Evolutionary conservation across 1,140 invertebrate genomes (phyloP), one percentile per base, ranked within the genome.

Genomic region (Steinernema feltiae): DNA sequence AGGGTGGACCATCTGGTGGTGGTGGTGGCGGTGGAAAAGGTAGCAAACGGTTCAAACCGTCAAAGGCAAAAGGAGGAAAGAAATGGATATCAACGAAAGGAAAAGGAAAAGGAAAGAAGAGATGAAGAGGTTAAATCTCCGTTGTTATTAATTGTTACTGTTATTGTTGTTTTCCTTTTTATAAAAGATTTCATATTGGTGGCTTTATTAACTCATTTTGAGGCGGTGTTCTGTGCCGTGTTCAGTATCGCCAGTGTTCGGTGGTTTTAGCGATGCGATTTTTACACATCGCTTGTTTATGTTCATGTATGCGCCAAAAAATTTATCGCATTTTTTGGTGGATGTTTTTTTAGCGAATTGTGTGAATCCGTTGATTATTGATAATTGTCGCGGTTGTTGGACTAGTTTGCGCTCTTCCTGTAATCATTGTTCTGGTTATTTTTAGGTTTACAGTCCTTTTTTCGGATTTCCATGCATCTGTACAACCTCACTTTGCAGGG

Each of bases 401-500:
- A 41, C 35, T 7, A 18, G 7, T 18, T 41, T 41, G 35, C 7
- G 18, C 7, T 18, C 7, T 41, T 7, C 35, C 18, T 7, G 7
- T 41, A 41, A 41, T 41, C 35, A 41, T 41, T 41, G 35, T 18
- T 41, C 35, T 41, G 35, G n/a, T n/a, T n/a, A n/a, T n/a, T 41
- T 41, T 41, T 41, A 41, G 35, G 35, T 41, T 18, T 7, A 7
- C 12, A 3, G 7, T 27, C 53, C 53, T 63, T 21, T 3, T 3
- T 27, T n/a, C 53, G 53, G 3, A 75, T 29, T 77, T 1, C 18
- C 27, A 99, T 99, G 97, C 92, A 94, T 91, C 89, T 99, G 69
- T 99, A 99, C 88, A 98, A 98, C 88, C 89, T 99, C 80, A 99
- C 97, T 0, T 89, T 99, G 12, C 97, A 99, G 89, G 91, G 93